Conservation (phyloP, 2,888 invertebrate genomes). For the Hydropsyche betteni region DNA sequence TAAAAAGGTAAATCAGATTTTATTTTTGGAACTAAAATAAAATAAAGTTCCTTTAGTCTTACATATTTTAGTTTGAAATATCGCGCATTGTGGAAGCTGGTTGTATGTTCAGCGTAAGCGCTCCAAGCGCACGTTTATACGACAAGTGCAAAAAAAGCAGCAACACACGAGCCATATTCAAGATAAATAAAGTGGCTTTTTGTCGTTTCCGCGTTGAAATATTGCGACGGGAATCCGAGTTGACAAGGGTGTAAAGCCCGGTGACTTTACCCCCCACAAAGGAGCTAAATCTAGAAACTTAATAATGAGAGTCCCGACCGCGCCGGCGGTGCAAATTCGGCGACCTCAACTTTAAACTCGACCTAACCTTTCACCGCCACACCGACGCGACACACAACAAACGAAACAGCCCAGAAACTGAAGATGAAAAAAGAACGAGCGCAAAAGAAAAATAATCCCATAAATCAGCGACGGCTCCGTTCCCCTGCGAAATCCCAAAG, state of each 20-base stretch:
- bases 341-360: constrained; percentile 17
- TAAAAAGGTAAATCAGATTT: no score
- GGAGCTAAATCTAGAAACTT: constrained; percentile 27
- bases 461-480: not conserved
- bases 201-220: constrained; percentile 23
- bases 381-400: no score
- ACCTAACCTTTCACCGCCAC: not conserved
- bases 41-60: no score
- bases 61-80: no score
- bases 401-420: no score
- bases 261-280: constrained; percentile 26
- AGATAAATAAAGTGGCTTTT: constrained; percentile 29
- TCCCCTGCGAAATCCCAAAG: not conserved
- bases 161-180: constrained; percentile 1
- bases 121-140: no score
- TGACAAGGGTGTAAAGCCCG: constrained; percentile 29
- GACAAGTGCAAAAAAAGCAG: not conserved
- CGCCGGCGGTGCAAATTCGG: constrained; percentile 2
- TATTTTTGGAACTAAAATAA: no score
- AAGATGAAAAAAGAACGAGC: not conserved
- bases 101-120: no score
- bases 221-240: constrained; percentile 23
- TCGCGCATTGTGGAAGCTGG: no score
- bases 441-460: not conserved
- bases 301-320: constrained; percentile 15